Conservation (phyloP, 1,140 invertebrate species). For the Halictus rubicundus region DNA sequence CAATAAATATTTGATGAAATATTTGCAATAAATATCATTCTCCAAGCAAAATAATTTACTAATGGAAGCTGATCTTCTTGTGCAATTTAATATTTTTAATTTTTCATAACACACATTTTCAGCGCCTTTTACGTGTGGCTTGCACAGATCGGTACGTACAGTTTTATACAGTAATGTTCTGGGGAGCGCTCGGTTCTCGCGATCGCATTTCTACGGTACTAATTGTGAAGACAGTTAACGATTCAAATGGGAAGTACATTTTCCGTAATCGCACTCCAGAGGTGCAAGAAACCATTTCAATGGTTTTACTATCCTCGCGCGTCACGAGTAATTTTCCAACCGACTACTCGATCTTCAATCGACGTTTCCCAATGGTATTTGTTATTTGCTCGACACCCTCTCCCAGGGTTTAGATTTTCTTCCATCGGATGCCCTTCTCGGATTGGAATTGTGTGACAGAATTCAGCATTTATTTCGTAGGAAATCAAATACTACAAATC, state of each 20-base stretch:
- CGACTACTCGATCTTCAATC: conserved; percentile 10
- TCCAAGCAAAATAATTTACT: no score
- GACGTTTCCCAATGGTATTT: conserved; percentile 8
- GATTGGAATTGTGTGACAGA: neutral
- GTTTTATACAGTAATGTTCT: neutral
- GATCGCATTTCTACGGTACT: neutral
- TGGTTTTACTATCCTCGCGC: conserved; percentile 11
- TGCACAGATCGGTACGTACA: no score
- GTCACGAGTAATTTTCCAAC: conserved; percentile 22
- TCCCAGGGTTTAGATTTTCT: neutral
- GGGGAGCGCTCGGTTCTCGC: neutral
- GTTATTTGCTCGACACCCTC: neutral
- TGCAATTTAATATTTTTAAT: no score
- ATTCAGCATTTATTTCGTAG: neutral
- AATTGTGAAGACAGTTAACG: neutral
- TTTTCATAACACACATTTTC: no score
- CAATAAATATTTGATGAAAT: no score
- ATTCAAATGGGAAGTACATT: conserved; percentile 20
- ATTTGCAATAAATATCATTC: no score
- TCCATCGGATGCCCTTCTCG: neutral
- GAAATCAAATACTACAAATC: neutral
- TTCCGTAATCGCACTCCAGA: conserved; percentile 2
- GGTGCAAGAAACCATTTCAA: conserved; percentile 4
- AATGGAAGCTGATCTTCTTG: no score
- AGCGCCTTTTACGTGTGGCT: no score